Conservation (phyloP, 2,888 invertebrate species). For the Perizoma flavofasciatum region DNA sequence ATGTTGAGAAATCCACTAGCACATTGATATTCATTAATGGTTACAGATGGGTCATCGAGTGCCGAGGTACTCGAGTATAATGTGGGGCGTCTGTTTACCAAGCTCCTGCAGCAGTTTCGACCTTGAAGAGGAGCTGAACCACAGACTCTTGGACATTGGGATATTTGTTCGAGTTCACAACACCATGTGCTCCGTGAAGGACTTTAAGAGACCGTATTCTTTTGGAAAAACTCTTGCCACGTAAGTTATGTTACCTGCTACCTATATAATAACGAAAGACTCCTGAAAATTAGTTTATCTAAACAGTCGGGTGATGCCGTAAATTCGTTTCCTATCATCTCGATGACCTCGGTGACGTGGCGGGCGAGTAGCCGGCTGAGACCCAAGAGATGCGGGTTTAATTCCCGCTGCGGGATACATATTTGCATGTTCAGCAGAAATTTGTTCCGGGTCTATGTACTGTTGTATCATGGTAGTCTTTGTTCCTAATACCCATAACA, state of each 20-base stretch:
- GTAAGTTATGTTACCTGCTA: conserved; percentile 55
- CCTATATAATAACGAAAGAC: not conserved
- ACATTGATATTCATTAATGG: conserved; percentile 3
- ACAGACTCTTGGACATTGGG: conserved; percentile 59
- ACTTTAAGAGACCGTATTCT: conserved; percentile 67
- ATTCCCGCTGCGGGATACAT: too few species aligned
- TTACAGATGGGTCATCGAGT: conserved; percentile 83
- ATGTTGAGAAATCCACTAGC: too few species aligned
- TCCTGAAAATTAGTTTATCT: too few species aligned
- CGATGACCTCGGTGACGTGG: too few species aligned
- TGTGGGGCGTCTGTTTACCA: conserved; percentile 85
- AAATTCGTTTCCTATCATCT: too few species aligned
- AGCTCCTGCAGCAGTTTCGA: conserved; percentile 80
- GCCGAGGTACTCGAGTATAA: conserved; percentile 81
- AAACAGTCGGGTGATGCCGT: too few species aligned
- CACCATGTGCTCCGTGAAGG: conserved; percentile 74
- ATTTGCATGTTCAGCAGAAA: too few species aligned
- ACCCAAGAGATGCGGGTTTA: too few species aligned
- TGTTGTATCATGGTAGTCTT: too few species aligned
- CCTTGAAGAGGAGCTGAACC: conserved; percentile 73
- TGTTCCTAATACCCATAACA: too few species aligned
- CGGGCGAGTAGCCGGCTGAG: too few species aligned
- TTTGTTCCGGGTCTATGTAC: too few species aligned
- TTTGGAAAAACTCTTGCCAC: conserved; percentile 74
- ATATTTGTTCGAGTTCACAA: conserved; percentile 70